Base-by-base conservation (phyloP, 2,797 vertebrate genomes). In the Margarornis squamiger region DNA sequence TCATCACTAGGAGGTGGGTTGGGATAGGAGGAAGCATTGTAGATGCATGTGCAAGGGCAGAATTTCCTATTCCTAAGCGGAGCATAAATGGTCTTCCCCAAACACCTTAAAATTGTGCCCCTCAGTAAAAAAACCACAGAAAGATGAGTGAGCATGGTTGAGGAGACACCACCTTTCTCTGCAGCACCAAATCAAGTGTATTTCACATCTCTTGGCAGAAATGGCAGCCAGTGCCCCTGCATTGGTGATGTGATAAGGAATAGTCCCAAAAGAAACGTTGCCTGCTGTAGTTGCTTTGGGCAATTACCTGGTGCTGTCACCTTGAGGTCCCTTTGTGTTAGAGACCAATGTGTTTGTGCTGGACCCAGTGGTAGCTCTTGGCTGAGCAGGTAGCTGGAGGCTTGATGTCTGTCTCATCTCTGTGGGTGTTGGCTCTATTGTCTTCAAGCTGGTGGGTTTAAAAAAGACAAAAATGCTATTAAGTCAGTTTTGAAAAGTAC, bases 71-170 rank as follows among this genome's bases (percentile, higher is more conserved):
- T 76, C 12, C 12, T 14, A 29, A 54, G 5, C n/a, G 48, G 41
- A 76, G 16, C 26, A 71, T 52, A 66, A 45, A 24, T 17, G 4
- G 5, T 70, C 10, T 8, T 90, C 8, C 7, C 4, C 38, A 34
- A 71, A 71, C 52, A 30, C 14, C 12, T 74, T 46, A 43, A 83
- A 89, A 70, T 43, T 41, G 13, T 48, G 9, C 65, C 26, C 10
- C 16, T 77, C 32, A 30, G 3, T 2, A 18, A 27, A 46, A 52
- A 52, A 57, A 70, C 18, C 18, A 32, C 10, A 43, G 32, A 32
- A 51, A 43, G 45, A 23, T 9, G 3, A 26, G 12, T 46, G 36
- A 32, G 10, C 3, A 4, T 0, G 3, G n/a, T 6, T 52, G 19
- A 74, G 32, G 32, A 67, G 43, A 26, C 7, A 13, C 10, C 8